Base-by-base conservation (phyloP, 64 coral and sea anemone genomes). In the Acropora tenuis region DNA sequence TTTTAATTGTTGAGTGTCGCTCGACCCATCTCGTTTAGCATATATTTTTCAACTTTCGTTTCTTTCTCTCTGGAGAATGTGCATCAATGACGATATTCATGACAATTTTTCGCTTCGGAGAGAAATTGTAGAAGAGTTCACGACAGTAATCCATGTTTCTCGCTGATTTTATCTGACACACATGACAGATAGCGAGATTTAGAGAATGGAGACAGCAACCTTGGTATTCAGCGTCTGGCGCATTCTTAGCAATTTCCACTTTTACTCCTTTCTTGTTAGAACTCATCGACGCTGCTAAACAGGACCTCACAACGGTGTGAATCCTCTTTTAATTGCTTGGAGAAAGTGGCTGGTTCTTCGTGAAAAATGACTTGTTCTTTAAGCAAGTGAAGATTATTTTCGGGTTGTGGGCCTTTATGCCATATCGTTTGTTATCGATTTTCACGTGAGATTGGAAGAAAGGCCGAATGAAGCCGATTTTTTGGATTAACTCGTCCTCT, bases 71-170 rank as follows among this genome's bases (percentile, higher is more conserved):
- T 77, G 94, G 90, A 89, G 90, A 95, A 92, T 88, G 89, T 89
- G 94, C 94, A 88, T 95, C 84, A 95, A 95, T 95, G 89, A 95
- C 94, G 88, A 92, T 95, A 89, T 92, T 79, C 90, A 95, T 88
- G 94, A 95, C n/a, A n/a, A n/a, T 95, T 78, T 95, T 84, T 95
- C 89, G 94, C 90, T 95, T 95, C 85, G 94, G 90, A 79, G 90
- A 95, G 77, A 95, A 95, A 86, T 89, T 92, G 85, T 92, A 95
- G 84, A 95, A n/a, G n/a, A n/a, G 90, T 95, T 95, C 94, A 88
- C 85, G 94, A 92, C 94, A 95, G 90, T 85, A 95, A 92, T 95
- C 94, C 94, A 95, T 95, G 87, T 95, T 95, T 92, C 92, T 85
- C 85, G 92, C 88, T 92, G 94, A 95, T 89, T 95, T 95, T 88